phyloP scores from a whole-genome alignment of 2,797 vertebrate genomes.

The Kryptolebias ocellatus region DNA sequence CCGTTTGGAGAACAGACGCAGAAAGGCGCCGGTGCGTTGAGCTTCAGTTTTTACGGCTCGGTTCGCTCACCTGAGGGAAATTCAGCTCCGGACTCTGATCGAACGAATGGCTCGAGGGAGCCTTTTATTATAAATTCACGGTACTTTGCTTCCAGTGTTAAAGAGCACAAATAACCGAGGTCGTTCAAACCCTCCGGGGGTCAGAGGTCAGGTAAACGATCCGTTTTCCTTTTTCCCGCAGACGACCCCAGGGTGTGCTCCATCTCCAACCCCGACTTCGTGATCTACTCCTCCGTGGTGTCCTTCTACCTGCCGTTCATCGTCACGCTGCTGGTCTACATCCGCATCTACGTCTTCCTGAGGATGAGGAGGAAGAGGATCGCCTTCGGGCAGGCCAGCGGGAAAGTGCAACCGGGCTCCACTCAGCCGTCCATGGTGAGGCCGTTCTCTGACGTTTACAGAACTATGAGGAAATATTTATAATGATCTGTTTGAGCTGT shows the following conservation, averaged over 20 bases:
- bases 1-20: conserved; percentile 9
- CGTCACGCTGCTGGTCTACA: conserved; percentile 92
- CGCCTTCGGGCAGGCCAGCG: conserved; percentile 86
- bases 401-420: conserved; percentile 79
- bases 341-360: conserved; percentile 93
- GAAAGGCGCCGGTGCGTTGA: background rate
- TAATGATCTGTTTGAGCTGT: background rate
- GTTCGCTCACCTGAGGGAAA: conserved; percentile 8
- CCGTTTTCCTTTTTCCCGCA: conserved; percentile 55
- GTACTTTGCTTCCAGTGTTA: conserved; percentile 20
- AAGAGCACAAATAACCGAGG: conserved; percentile 5
- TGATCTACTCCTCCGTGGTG: conserved; percentile 95
- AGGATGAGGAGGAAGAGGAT: conserved; percentile 89
- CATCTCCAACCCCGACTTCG: conserved; percentile 94
- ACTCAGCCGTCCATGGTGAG: conserved; percentile 81
- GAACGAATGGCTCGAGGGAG: conserved; percentile 11
- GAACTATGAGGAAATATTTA: background rate
- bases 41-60: conserved; percentile 15
- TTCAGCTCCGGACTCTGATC: conserved; percentile 20
- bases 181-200: conserved; percentile 1
- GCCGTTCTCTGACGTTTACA: background rate
- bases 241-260: conserved; percentile 91
- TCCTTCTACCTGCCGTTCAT: conserved; percentile 95
- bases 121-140: conserved; percentile 30
- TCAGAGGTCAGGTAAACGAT: conserved; percentile 5